Evolutionary conservation across 2,113 vertebrate genomes (phyloP).

Genomic region (Siphamia tubifer): DNA sequence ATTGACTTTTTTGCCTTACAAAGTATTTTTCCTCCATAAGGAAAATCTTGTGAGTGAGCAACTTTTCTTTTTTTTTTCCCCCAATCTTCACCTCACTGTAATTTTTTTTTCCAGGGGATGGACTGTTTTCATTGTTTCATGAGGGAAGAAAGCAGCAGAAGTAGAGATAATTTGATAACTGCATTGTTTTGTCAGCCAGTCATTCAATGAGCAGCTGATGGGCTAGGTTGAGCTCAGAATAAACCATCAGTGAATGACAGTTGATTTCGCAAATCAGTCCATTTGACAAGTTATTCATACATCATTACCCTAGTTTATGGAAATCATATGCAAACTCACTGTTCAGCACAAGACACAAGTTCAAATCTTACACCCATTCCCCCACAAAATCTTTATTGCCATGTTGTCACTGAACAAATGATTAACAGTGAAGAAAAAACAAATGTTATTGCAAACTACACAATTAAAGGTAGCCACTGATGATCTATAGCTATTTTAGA

Average conservation of each 20-base stretch:
- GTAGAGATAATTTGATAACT: neutral
- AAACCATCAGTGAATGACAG: slow-evolving; percentile 52
- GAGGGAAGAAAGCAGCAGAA: neutral
- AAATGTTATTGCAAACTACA: neutral
- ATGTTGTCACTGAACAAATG: neutral
- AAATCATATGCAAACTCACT: slow-evolving; percentile 56
- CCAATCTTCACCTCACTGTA: too few relatives aligned
- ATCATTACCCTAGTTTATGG: slow-evolving; percentile 59
- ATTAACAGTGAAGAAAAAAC: slow-evolving; percentile 2
- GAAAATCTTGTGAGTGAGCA: neutral
- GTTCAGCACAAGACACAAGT: slow-evolving; percentile 16
- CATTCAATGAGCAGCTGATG: slow-evolving; percentile 17
- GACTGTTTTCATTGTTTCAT: too few relatives aligned
- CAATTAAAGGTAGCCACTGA: neutral
- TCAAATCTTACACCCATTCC: slow-evolving; percentile 11
- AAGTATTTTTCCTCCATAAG: slow-evolving; percentile 1
- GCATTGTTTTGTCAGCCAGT: slow-evolving; percentile 15
- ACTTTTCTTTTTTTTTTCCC: neutral
- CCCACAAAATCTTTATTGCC: slow-evolving; percentile 10
- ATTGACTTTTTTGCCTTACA: slow-evolving; percentile 11
- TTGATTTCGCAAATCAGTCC: slow-evolving; percentile 53
- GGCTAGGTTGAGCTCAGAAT: slow-evolving; percentile 38
- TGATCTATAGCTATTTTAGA: neutral
- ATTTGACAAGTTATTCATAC: slow-evolving; percentile 61
- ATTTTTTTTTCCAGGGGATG: too few relatives aligned